Conservation (phyloP, 2,888 invertebrate genomes). For the Axea sp. region DNA sequence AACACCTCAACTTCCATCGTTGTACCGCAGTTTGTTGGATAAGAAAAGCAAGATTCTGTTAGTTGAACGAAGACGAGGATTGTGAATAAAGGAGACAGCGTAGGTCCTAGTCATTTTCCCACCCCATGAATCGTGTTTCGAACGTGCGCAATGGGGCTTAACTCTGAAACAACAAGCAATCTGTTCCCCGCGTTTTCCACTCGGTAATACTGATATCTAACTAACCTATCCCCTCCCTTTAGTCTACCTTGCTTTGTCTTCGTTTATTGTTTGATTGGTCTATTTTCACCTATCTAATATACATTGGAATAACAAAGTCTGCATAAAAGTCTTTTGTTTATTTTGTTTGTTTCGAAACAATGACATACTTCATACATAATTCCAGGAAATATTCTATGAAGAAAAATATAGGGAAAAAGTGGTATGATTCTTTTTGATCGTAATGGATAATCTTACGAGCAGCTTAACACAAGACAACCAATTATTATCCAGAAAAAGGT, state of each 20-base stretch:
- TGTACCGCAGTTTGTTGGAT: conserved; percentile 39
- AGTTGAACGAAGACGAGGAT: conserved; percentile 34
- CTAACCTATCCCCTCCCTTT: conserved; percentile 31
- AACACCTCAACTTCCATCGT: conserved; percentile 58
- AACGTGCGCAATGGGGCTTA: conserved; percentile 70
- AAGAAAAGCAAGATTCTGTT: conserved; percentile 46
- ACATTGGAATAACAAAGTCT: no score
- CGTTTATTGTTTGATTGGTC: conserved; percentile 20
- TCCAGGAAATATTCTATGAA: no score
- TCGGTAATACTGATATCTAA: conserved; percentile 57
- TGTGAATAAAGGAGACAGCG: conserved; percentile 40
- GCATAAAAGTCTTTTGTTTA: no score
- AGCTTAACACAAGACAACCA: no score
- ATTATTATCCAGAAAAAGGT: no score
- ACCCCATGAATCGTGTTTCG: conserved; percentile 65
- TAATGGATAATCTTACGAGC: no score
- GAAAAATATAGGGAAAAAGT: no score
- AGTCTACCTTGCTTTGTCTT: conserved; percentile 26
- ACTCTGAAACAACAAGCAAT: conserved; percentile 73
- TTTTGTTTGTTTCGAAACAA: no score
- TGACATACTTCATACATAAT: no score
- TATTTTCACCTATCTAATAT: no score
- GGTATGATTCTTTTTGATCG: no score
- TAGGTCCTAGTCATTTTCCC: conserved; percentile 61
- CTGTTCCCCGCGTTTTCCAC: conserved; percentile 67